Percentiles rank a stretch among this genome's conserved stretches.
Evolutionary conservation across 2,113 vertebrate species (phyloP).

Genomic region (Zosterops hypoxanthus): DNA sequence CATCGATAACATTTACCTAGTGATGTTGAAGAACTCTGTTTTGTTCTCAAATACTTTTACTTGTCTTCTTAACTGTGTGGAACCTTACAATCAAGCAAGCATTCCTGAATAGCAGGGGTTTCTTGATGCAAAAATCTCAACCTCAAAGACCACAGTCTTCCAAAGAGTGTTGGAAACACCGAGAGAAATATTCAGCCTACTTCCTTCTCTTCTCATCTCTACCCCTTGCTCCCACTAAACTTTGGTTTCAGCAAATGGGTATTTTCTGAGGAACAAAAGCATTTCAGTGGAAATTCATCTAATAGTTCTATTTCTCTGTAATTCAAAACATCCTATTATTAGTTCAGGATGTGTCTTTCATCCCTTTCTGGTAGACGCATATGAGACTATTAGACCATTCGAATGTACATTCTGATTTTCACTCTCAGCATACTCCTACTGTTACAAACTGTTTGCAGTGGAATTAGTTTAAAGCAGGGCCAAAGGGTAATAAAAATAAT

Average conservation of each 20-base stretch:
- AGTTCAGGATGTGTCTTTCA: neutral
- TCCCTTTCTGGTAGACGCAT: neutral
- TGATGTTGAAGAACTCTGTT: neutral
- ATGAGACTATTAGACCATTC: neutral
- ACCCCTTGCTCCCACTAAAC: neutral
- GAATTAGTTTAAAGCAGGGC: neutral
- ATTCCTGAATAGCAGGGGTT: neutral
- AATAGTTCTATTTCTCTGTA: neutral
- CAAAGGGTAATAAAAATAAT: neutral
- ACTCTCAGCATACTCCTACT: neutral
- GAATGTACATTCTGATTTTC: neutral
- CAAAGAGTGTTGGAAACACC: neutral
- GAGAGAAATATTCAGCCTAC: neutral
- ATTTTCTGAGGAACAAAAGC: neutral
- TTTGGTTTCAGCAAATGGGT: neutral
- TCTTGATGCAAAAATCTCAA: neutral
- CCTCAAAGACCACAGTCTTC: neutral
- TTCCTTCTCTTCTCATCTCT: neutral
- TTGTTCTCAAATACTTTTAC: neutral
- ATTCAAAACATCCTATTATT: neutral
- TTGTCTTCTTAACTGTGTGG: neutral
- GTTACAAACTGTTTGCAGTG: neutral
- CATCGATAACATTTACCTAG: neutral
- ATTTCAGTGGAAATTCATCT: neutral
- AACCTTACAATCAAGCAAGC: neutral